Conservation (phyloP, 2,113 vertebrate genomes). For the Cyphomyrus discorhynchus region DNA sequence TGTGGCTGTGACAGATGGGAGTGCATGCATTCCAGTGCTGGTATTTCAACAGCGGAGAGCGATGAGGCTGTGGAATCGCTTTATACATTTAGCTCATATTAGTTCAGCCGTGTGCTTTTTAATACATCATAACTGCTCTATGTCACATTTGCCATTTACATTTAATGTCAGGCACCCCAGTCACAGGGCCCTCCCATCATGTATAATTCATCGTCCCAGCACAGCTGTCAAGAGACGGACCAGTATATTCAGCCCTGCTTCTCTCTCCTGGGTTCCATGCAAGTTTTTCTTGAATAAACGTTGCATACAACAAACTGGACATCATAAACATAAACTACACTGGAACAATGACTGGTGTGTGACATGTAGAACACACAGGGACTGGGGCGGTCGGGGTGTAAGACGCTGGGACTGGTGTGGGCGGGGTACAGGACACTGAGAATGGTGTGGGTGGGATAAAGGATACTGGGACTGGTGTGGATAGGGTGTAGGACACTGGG, state of each 20-base stretch:
- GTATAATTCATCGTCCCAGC: conserved; percentile 35
- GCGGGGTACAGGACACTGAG: not conserved
- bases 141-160: conserved; percentile 48
- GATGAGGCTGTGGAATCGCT: conserved; percentile 8
- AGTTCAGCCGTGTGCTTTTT: conserved; percentile 23
- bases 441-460: not conserved
- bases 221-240: conserved; percentile 18
- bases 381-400: not conserved
- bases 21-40: not conserved
- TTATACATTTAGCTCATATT: conserved; percentile 37
- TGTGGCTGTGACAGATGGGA: not conserved
- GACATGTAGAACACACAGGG: not conserved
- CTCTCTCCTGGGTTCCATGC: not conserved
- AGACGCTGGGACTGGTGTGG: not conserved
- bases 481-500: not conserved
- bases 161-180: conserved; percentile 41
- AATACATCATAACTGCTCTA: conserved; percentile 44
- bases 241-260: not conserved
- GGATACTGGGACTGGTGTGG: not conserved
- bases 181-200: conserved; percentile 27
- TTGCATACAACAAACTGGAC: not conserved
- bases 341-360: not conserved
- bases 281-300: not conserved
- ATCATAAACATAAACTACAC: not conserved
- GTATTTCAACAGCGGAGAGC: not conserved